Conservation (phyloP, 2,797 vertebrate genomes). For the Eidolon dupreanum region DNA sequence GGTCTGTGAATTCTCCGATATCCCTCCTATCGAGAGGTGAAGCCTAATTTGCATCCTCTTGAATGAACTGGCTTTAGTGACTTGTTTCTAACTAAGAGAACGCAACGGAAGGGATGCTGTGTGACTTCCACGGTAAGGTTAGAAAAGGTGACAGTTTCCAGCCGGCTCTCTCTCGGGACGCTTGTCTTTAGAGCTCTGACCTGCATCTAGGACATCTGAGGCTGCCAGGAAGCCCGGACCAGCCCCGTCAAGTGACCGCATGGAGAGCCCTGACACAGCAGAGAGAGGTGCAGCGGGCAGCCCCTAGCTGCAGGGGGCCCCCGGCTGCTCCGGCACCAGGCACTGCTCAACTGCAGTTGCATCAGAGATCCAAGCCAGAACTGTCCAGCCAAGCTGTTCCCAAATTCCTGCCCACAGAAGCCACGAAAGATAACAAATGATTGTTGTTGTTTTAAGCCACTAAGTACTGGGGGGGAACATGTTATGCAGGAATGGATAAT, state of each 20-base stretch:
- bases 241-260: background rate
- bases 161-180: background rate
- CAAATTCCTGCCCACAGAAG: background rate
- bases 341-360: background rate
- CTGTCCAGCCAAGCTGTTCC: background rate
- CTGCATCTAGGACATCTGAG: background rate
- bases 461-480: background rate
- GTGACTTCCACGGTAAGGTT: background rate
- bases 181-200: background rate
- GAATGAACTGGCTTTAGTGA: background rate
- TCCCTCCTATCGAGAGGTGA: background rate
- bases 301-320: background rate
- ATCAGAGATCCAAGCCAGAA: background rate
- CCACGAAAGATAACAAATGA: background rate
- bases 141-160: background rate
- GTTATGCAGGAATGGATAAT: background rate
- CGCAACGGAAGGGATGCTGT: background rate
- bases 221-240: background rate
- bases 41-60: background rate
- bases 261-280: background rate
- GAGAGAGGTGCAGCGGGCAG: background rate
- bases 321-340: background rate
- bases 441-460: background rate
- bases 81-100: background rate
- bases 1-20: background rate